phyloP scores from a whole-genome alignment of 2,797 vertebrate genomes.

The Premnoplex brunnescens region DNA sequence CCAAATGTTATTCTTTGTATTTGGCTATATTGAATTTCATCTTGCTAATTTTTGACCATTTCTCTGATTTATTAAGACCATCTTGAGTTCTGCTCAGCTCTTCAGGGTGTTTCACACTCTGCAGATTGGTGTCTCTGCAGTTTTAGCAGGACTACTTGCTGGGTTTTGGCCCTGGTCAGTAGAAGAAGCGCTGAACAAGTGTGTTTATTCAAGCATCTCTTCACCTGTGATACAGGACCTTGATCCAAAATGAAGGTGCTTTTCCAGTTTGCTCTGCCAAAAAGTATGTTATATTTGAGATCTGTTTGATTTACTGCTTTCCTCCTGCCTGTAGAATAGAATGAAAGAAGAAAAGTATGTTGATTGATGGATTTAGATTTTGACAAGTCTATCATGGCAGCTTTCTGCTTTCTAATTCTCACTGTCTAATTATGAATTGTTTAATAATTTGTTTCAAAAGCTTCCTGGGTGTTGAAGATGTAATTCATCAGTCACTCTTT shows the following conservation, averaged over 20 bases:
- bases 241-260: not conserved
- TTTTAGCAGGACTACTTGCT: not conserved
- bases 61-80: not conserved
- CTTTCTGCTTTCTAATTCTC: not conserved
- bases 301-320: not conserved
- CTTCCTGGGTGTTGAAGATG: not conserved
- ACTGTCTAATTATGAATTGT: not conserved
- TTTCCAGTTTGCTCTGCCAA: not conserved
- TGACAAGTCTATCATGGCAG: not conserved
- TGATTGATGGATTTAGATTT: not conserved
- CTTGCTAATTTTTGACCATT: not conserved
- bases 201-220: not conserved
- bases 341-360: not conserved
- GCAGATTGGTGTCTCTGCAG: not conserved
- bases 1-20: not conserved
- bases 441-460: not conserved
- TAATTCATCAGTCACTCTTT: not conserved
- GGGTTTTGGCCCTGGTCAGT: not conserved
- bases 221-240: not conserved
- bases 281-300: not conserved
- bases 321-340: not conserved
- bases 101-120: not conserved
- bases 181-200: fast-evolving
- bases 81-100: not conserved
- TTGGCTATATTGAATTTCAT: not conserved